Base-by-base conservation (phyloP, 2,888 invertebrate species). In the Piscicola geometra region DNA sequence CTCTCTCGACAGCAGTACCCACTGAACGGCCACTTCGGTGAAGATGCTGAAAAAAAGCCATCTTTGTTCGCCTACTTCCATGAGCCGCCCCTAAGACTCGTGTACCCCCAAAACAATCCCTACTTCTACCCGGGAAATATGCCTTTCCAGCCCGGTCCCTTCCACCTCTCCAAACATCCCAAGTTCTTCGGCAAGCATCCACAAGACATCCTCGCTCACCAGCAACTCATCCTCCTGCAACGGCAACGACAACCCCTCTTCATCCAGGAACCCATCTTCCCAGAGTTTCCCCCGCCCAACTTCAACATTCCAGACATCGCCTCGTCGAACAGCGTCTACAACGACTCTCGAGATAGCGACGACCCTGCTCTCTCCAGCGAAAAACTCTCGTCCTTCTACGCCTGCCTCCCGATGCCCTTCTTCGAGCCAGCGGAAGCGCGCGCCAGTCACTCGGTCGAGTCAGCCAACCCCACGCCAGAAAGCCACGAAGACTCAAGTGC, bases 281-380 rank as follows among this genome's bases (percentile, higher is more conserved):
- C 84, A 9, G 83, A 82, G 74, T 84, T 84, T 78, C 84, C 84
- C 1, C 83, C 84, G 30, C 83, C 83, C 80, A 83, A 82, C 78
- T 81, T 84, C 72, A 84, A 84, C 69, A 81, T 84, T 68, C 84
- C 84, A 0, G 84, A 84, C 77, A 84, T 84, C 67, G 73, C 60
- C 36, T 66, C 50, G 1, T 73, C 75, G 30, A 76, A 76, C 72
- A 76, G 76, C 72, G 78, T 78, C 25, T 76, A 47, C 33, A 60
- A 75, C 0, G 76, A 73, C 67, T n/a, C 35, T 9, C 35, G 35
- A 12, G 36, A 56, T 56, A 25, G 15, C 1, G 71, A 2, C 3
- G 21, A 21, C 3, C 71, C n/a, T 32, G 2, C 18, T 2, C 9
- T n/a, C 15, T 66, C 66, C n/a, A 35, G 18, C 12, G 33, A 68